Conservation (phyloP, 1,140 invertebrate genomes). For the Lepidurus couesii region DNA sequence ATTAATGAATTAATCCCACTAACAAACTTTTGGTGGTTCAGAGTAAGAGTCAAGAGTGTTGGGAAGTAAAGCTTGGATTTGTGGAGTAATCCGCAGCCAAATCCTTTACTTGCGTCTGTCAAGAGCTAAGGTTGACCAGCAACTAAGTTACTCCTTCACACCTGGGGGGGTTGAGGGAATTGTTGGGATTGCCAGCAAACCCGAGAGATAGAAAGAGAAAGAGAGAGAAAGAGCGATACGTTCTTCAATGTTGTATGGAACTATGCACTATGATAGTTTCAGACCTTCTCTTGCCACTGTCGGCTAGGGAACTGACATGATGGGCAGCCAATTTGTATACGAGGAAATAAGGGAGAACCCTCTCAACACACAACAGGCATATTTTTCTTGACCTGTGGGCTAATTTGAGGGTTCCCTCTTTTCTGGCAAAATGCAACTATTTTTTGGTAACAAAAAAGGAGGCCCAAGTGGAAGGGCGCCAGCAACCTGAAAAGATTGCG, state of each 20-base stretch:
- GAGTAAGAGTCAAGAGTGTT: too few relatives aligned
- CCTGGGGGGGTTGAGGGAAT: neutral
- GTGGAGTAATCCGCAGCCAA: neutral
- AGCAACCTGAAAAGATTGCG: neutral
- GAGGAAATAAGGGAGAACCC: neutral
- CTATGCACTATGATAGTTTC: neutral
- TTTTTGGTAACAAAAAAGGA: neutral
- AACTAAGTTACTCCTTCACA: slow-evolving; percentile 19
- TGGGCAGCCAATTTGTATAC: slow-evolving; percentile 9
- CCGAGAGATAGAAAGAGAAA: neutral
- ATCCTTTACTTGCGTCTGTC: slow-evolving; percentile 10
- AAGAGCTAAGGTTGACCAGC: slow-evolving; percentile 21
- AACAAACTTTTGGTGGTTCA: too few relatives aligned
- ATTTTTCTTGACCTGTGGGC: neutral
- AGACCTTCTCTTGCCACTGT: neutral
- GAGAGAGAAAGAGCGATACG: neutral
- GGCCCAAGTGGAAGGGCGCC: neutral
- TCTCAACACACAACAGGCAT: neutral
- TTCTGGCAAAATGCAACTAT: neutral
- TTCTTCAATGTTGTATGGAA: neutral
- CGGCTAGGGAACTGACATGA: neutral
- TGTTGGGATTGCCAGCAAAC: neutral
- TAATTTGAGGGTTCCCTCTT: neutral
- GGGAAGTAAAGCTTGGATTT: neutral
- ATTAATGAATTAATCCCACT: too few relatives aligned